Evolutionary conservation across 1,140 invertebrate genomes (phyloP).

Genomic region (Heliothis virescens): DNA sequence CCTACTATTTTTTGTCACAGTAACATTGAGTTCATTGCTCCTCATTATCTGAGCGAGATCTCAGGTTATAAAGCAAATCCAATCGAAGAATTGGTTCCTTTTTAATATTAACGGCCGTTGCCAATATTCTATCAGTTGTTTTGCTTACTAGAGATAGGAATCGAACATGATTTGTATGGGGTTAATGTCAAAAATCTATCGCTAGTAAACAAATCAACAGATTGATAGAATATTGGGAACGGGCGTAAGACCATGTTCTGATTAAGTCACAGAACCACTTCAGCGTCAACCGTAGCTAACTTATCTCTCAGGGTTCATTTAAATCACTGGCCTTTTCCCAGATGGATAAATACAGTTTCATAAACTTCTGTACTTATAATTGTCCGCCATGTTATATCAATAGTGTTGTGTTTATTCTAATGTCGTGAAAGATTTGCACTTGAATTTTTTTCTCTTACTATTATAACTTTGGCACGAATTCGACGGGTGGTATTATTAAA

Average conservation of each 20-base stretch:
- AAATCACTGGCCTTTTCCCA: too few species aligned
- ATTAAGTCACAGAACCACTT: neutral
- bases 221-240: too few species aligned
- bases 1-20: neutral
- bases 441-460: neutral
- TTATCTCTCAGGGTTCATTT: too few species aligned
- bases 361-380: too few species aligned
- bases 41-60: neutral
- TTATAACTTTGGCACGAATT: neutral
- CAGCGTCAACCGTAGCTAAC: too few species aligned
- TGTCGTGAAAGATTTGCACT: neutral
- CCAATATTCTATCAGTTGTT: too few species aligned
- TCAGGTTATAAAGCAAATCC: neutral
- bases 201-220: too few species aligned
- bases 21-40: neutral
- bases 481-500: neutral
- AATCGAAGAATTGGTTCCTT: neutral
- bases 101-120: neutral
- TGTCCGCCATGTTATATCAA: neutral
- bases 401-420: neutral
- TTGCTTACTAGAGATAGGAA: too few species aligned
- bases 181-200: too few species aligned
- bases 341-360: too few species aligned
- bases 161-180: too few species aligned
- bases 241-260: neutral